Evolutionary conservation across 1,140 invertebrate species (phyloP), one percentile per base, ranked within the genome.

Genomic region (Cryptotermes secundus): DNA sequence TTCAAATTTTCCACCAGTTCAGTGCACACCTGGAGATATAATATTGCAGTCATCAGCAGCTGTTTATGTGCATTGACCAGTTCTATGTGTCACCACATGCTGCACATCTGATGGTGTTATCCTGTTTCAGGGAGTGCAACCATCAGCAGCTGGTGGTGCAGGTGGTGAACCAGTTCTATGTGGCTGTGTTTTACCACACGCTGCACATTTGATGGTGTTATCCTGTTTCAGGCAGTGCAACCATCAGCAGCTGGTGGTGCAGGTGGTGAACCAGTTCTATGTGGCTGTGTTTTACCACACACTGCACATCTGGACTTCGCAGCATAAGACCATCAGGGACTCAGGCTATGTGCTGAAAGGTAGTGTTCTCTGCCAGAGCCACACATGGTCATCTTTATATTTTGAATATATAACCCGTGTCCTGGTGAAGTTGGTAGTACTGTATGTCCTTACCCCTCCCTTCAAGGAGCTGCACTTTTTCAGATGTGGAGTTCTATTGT

Each of bases 301-400:
- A 82, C 90, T 90, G 86, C 87, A 89, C 65, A 87, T 89, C 9
- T 93, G 92, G 92, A 90, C 90, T 86, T 87, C 88, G 10, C 87
- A 91, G 85, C 89, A 90, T 4, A 92, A 92, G 86, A 92, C 91
- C 26, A 91, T 92, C 38, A 87, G 87, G 42, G 91, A 92, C 87
- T 92, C 91, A 22, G 92, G 92, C 82, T 90, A 88, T 87, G 89
- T 93, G 42, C 87, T 93, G 14, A 91, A 92, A 90, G 91, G 92
- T 92, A 87, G 86, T 86, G n/a, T 49, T 82, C 3, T 81, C 10
- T 81, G 2, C 3, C n/a, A n/a, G n/a, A n/a, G n/a, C n/a, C n/a
- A 12, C 26, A 22, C 19, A 81, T 0, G 14, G n/a, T 38, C 35
- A 3, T 19, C 14, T 81, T 81, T 24, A 7, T 42, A n/a, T 38